Base-by-base conservation (phyloP, 2,113 vertebrate genomes). In the Corythornis madagascariensis region DNA sequence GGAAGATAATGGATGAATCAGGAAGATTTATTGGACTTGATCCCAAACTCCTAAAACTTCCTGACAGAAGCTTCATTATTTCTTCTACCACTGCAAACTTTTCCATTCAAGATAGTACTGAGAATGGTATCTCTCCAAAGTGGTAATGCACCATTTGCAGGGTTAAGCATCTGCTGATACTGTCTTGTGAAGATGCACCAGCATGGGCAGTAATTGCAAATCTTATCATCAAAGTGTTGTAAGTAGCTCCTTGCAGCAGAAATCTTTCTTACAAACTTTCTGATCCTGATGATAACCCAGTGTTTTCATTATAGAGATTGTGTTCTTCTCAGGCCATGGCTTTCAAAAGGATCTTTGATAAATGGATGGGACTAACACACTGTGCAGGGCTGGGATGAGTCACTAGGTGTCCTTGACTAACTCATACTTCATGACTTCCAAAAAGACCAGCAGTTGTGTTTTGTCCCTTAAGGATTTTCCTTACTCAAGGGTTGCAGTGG, bases 1-100 rank as follows among this genome's bases (percentile, higher is more conserved):
- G 73, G 43, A 83, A 69, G 65, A 47, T 88, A 91, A 88, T 64
- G 56, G 85, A 88, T 95, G 94, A 96, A 90, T 94, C 88, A 95
- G 94, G 86, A 93, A 57, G 60, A 91, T 95, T 95, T 93, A 12
- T 45, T 95, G 94, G 90, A 86, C 48, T 83, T 57, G 14, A 72
- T 93, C 88, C 93, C 83, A 89, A 93, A 55, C 19, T 31, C 56
- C 88, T 88, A 86, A 89, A 90, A 81, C 93, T 90, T 56, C 64
- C 52, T 90, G 86, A 88, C 35, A 60, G 72, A 40, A 89, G 50
- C 22, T 90, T 91, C 14, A 24, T 83, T 95, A 91, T 79, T 84
- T 38, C 29, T 83, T 85, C 75, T 80, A 70, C 33, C 38, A 16
- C 90, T 74, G 76, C 76, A 81, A 95, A 86, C 78, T 88, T 90